These are phyloP conservation scores for Cephalopachus bancanus DNA, from an alignment of 2,797 vertebrate species.

Conservation along the genomic window DNA sequence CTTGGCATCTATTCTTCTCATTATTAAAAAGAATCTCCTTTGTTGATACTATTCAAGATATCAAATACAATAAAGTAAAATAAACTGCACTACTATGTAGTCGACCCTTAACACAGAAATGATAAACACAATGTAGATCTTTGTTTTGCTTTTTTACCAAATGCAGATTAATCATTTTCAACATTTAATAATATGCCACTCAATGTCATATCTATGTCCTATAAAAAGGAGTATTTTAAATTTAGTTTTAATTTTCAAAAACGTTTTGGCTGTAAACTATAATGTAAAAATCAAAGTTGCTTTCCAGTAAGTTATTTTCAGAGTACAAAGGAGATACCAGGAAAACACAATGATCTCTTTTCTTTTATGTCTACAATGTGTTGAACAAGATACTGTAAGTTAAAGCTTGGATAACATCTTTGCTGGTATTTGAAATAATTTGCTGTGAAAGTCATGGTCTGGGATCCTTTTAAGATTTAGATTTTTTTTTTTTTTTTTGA, in stretches of 20 bases:
- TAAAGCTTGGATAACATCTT: slow-evolving; percentile 77
- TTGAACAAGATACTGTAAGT: slow-evolving; percentile 65
- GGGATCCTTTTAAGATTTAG: slow-evolving; percentile 71
- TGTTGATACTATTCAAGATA: slow-evolving; percentile 2
- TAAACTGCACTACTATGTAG: background rate
- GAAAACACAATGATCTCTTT: slow-evolving; percentile 69
- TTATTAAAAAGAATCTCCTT: background rate
- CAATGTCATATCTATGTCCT: background rate
- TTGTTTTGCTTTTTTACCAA: slow-evolving; percentile 56
- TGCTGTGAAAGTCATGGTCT: slow-evolving; percentile 58
- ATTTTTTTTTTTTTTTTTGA: too few species aligned
- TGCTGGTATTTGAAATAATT: slow-evolving; percentile 76
- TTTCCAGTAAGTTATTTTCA: slow-evolving; percentile 72
- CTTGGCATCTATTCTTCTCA: background rate
- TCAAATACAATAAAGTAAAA: background rate
- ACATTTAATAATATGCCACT: slow-evolving; percentile 39
- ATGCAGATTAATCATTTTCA: slow-evolving; percentile 40
- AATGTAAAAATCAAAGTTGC: slow-evolving; percentile 55
- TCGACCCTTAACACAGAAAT: background rate
- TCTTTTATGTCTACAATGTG: slow-evolving; percentile 69
- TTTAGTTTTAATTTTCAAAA: too few species aligned
- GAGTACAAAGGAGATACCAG: slow-evolving; percentile 57
- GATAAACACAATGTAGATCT: background rate
- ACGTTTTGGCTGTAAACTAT: background rate
- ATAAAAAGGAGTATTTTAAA: slow-evolving; percentile 1